Conservation (phyloP, 1,140 invertebrate genomes). For the Heterodera schachtii region DNA sequence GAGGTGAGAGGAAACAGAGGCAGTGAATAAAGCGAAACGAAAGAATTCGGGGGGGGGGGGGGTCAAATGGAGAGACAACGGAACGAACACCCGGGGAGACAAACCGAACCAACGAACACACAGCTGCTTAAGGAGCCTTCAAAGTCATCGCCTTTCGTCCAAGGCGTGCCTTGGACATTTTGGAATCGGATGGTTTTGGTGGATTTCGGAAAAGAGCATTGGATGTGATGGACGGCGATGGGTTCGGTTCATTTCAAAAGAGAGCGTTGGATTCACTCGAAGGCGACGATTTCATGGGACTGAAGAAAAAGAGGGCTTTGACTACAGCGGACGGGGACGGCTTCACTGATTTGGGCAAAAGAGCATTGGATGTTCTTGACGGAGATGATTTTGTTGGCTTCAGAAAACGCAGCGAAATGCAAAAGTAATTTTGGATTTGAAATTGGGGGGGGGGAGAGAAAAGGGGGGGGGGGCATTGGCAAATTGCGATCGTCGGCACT, state of each 20-base stretch:
- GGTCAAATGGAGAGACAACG: background rate
- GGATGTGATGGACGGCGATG: conserved; percentile 41
- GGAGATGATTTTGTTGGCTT: conserved; percentile 39
- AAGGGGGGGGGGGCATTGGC: no score
- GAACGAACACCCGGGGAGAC: background rate
- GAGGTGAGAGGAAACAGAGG: background rate
- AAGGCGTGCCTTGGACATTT: conserved; percentile 33
- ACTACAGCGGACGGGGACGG: conserved; percentile 36
- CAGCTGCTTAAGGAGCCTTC: background rate
- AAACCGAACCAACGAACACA: background rate
- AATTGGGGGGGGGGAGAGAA: no score
- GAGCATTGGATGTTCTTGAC: conserved; percentile 36
- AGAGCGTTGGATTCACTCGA: conserved; percentile 39
- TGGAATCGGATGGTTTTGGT: conserved; percentile 38
- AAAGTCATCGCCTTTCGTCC: background rate
- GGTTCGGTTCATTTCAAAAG: conserved; percentile 32
- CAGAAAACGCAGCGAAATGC: conserved; percentile 11
- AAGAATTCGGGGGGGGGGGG: background rate
- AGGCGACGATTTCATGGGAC: conserved; percentile 39
- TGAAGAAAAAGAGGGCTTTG: conserved; percentile 38
- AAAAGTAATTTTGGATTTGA: background rate
- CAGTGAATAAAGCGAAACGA: no score
- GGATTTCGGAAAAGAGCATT: conserved; percentile 36
- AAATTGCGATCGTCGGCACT: no score
- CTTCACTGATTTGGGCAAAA: conserved; percentile 26